Conservation (phyloP, 2,888 invertebrate genomes). For the Aspidapion aeneum region DNA sequence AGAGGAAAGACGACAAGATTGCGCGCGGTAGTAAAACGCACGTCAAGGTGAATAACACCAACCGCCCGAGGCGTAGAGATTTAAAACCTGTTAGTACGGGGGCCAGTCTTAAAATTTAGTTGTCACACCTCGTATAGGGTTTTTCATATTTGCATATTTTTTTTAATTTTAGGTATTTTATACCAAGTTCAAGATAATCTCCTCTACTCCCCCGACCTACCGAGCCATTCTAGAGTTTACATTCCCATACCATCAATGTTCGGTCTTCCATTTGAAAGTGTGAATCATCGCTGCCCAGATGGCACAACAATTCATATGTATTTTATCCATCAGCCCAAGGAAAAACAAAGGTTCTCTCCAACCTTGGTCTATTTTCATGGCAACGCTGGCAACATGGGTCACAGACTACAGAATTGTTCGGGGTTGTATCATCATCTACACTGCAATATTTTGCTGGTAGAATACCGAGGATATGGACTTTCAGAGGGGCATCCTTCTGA, state of each 20-base stretch:
- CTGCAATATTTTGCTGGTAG: constrained; percentile 88
- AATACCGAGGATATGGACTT: constrained; percentile 92
- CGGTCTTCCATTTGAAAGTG: constrained; percentile 82
- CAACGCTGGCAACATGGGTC: constrained; percentile 96
- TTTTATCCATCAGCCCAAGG: constrained; percentile 71
- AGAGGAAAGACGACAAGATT: no score
- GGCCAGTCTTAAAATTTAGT: no score
- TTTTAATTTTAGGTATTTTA: constrained; percentile 61
- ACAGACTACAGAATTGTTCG: constrained; percentile 78
- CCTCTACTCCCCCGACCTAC: constrained; percentile 86
- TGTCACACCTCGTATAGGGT: no score
- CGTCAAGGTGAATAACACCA: no score
- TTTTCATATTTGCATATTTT: neutral
- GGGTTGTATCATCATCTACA: constrained; percentile 78
- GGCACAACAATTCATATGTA: constrained; percentile 77
- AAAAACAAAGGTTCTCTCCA: constrained; percentile 65
- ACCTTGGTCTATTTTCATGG: constrained; percentile 92
- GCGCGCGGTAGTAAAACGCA: no score
- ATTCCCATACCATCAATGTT: constrained; percentile 84
- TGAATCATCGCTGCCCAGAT: constrained; percentile 71
- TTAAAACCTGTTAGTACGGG: no score
- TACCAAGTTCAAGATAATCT: constrained; percentile 85
- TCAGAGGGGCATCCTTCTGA: constrained; percentile 89
- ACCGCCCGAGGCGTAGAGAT: no score
- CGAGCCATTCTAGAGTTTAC: constrained; percentile 82